Evolutionary conservation across 2,113 vertebrate species (phyloP).

Genomic region (Cynoglossus semilaevis): DNA sequence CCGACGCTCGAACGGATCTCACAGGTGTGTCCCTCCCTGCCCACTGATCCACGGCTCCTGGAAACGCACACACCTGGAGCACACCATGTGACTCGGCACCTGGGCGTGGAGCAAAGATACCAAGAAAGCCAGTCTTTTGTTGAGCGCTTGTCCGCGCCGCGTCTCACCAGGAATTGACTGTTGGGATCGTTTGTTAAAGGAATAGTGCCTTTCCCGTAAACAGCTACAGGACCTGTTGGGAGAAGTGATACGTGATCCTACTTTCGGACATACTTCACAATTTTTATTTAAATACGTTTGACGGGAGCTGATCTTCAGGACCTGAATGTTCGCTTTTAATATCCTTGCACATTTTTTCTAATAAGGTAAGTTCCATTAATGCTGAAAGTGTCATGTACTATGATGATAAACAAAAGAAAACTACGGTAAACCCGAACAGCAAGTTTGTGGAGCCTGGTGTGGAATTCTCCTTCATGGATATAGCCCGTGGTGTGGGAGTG

Average conservation of each 20-base stretch:
- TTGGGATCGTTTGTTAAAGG: constrained; percentile 31
- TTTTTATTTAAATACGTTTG: constrained; percentile 12
- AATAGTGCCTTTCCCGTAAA: constrained; percentile 58
- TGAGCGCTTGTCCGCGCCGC: constrained; percentile 44
- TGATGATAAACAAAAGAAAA: constrained; percentile 7
- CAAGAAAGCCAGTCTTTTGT: constrained; percentile 65
- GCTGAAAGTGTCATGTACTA: constrained; percentile 1
- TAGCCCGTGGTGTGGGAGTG: not conserved
- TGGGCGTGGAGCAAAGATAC: constrained; percentile 73
- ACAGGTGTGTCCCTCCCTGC: constrained; percentile 69
- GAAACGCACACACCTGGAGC: constrained; percentile 75
- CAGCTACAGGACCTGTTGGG: constrained; percentile 13
- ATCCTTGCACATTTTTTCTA: constrained; percentile 29
- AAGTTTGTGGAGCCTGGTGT: constrained; percentile 30
- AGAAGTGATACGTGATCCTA: constrained; percentile 72
- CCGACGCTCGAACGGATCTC: constrained; percentile 64
- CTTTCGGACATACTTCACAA: constrained; percentile 48
- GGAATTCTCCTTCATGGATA: constrained; percentile 1
- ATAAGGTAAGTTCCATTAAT: constrained; percentile 71
- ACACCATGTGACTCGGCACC: constrained; percentile 78
- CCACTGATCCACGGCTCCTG: constrained; percentile 33
- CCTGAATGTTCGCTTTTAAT: constrained; percentile 38
- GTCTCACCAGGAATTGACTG: constrained; percentile 31
- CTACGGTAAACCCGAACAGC: not conserved
- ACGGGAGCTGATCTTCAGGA: constrained; percentile 9